These are phyloP conservation scores for Rhaphigaster nebulosa DNA, from an alignment of 2,888 invertebrate species.

Conservation along the genomic window DNA sequence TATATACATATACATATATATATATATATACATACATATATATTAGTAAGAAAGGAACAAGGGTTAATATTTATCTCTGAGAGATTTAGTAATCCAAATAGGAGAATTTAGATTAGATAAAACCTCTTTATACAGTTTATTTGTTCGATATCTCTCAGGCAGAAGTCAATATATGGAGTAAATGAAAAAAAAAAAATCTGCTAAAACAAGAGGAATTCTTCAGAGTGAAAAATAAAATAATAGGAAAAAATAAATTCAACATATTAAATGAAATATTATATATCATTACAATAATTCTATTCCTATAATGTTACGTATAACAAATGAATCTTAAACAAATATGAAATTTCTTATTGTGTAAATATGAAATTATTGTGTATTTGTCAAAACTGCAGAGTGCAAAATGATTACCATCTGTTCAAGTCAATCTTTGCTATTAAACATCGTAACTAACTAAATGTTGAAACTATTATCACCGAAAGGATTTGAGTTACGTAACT, in stretches of 20 bases:
- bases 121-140: neutral
- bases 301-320: neutral
- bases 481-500: neutral
- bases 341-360: neutral
- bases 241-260: neutral
- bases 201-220: neutral
- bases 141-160: neutral
- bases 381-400: neutral
- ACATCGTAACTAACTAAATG: slow-evolving; percentile 6
- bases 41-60: neutral
- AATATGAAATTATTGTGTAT: neutral
- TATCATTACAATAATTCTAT: neutral
- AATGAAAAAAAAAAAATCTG: neutral
- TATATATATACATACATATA: too few species aligned
- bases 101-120: slow-evolving; percentile 20
- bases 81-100: slow-evolving; percentile 32
- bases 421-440: neutral
- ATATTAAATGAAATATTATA: neutral
- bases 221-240: neutral
- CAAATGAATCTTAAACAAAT: neutral
- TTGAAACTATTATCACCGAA: slow-evolving; percentile 1
- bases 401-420: neutral
- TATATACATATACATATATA: too few species aligned
- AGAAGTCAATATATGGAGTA: neutral
- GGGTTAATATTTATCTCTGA: neutral